phyloP scores from a whole-genome alignment of 1,140 invertebrate species.

The Phenacoccus solenopsis region DNA sequence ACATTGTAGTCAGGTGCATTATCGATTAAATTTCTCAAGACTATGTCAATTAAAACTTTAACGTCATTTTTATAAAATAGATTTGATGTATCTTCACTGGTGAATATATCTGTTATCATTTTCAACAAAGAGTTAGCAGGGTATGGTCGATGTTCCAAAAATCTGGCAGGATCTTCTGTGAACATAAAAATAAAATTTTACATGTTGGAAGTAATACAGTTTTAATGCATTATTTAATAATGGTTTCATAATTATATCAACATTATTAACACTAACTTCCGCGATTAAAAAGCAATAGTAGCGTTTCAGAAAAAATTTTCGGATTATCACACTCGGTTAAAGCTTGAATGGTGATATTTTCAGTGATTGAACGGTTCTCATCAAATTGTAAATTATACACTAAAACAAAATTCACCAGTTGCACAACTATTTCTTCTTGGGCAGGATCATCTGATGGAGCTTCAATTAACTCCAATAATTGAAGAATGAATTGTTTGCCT shows the following conservation, averaged over 20 bases:
- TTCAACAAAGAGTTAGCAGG: conserved; percentile 76
- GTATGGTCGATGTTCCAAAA: conserved; percentile 66
- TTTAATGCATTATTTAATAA: neutral
- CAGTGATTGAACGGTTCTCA: neutral
- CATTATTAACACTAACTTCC: conserved; percentile 1
- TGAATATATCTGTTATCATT: conserved; percentile 73
- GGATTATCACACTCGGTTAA: neutral
- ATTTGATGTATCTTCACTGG: conserved; percentile 54
- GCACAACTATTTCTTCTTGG: neutral
- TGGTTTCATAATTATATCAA: neutral
- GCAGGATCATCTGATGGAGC: neutral
- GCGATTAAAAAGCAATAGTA: conserved; percentile 5
- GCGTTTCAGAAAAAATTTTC: neutral
- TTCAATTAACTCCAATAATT: conserved; percentile 4
- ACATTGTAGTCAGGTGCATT: neutral
- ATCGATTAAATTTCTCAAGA: conserved; percentile 76
- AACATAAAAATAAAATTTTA: conserved; percentile 14
- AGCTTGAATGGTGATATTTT: neutral
- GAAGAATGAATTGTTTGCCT: neutral
- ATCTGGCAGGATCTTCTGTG: conserved; percentile 48
- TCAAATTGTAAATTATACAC: conserved; percentile 4
- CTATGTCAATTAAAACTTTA: conserved; percentile 82
- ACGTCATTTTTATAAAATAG: conserved; percentile 89
- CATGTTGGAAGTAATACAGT: neutral
- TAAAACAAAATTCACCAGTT: neutral